Evolutionary conservation across 2,888 invertebrate genomes (phyloP).

Genomic region (Ennomos fuscantarius): DNA sequence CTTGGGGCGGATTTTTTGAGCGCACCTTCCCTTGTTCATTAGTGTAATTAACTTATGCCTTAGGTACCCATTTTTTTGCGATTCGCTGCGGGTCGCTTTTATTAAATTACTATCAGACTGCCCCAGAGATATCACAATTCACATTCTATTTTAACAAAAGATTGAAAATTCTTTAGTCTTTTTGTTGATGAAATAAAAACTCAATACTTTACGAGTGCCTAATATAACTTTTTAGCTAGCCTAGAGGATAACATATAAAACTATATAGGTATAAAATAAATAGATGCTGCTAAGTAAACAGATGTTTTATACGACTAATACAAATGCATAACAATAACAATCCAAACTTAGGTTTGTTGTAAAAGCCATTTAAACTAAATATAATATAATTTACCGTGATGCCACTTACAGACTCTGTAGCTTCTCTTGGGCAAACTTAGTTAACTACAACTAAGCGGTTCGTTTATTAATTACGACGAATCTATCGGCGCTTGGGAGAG

Average conservation of each 20-base stretch:
- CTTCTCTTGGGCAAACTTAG: conserved; percentile 40
- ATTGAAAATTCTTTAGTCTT: conserved; percentile 10
- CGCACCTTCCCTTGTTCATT: conserved; percentile 82
- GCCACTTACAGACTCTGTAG: conserved; percentile 41
- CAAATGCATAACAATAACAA: not conserved
- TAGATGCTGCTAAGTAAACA: no score
- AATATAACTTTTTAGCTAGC: no score
- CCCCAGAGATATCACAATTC: conserved; percentile 36
- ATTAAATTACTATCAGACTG: conserved; percentile 62
- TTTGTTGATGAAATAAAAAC: conserved; percentile 1
- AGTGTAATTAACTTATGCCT: conserved; percentile 83
- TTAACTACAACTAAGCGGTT: conserved; percentile 42
- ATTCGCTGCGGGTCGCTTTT: conserved; percentile 68
- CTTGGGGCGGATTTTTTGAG: conserved; percentile 80
- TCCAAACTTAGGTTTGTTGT: conserved; percentile 19
- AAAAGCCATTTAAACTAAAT: conserved; percentile 35
- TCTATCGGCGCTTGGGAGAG: conserved; percentile 34
- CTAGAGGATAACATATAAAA: no score
- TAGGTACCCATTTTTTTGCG: conserved; percentile 68
- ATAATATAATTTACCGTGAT: conserved; percentile 39
- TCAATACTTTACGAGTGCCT: no score
- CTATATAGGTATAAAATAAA: no score
- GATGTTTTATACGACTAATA: no score
- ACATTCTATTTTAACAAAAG: conserved; percentile 27
- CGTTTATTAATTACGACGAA: conserved; percentile 43